These are phyloP conservation scores for Pitangus sulphuratus DNA, from an alignment of 2,797 vertebrate genomes.

Conservation along the genomic window DNA sequence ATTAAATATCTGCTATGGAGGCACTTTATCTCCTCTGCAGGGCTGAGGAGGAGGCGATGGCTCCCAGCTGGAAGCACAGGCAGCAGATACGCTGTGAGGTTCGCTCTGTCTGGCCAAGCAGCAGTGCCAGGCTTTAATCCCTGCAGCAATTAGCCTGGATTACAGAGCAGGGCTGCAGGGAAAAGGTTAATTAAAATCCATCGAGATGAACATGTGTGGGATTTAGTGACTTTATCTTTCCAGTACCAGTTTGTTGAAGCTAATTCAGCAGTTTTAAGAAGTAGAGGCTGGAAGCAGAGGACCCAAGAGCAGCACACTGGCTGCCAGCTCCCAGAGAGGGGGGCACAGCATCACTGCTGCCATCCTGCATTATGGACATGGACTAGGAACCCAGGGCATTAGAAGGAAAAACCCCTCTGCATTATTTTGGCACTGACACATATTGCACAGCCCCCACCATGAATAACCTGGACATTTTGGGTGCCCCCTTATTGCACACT, in stretches of 20 bases:
- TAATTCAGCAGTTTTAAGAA: neutral
- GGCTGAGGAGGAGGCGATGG: conserved; percentile 37
- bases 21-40: conserved; percentile 32
- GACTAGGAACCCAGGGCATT: neutral
- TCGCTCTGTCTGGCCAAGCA: neutral
- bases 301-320: neutral
- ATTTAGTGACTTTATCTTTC: conserved; percentile 27
- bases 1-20: neutral
- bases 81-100: neutral
- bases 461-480: accelerated
- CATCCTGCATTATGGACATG: accelerated
- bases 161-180: conserved; percentile 5
- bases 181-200: conserved; percentile 47
- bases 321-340: neutral
- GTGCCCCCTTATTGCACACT: neutral
- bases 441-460: neutral
- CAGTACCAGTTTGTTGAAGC: neutral
- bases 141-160: conserved; percentile 37
- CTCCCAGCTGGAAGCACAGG: conserved; percentile 54
- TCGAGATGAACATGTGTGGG: neutral
- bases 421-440: accelerated
- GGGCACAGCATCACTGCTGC: accelerated
- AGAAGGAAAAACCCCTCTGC: neutral
- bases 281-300: neutral
- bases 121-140: conserved; percentile 19